These are phyloP conservation scores for Stenurella melanura DNA, from an alignment of 2,888 invertebrate genomes.

Conservation along the genomic window DNA sequence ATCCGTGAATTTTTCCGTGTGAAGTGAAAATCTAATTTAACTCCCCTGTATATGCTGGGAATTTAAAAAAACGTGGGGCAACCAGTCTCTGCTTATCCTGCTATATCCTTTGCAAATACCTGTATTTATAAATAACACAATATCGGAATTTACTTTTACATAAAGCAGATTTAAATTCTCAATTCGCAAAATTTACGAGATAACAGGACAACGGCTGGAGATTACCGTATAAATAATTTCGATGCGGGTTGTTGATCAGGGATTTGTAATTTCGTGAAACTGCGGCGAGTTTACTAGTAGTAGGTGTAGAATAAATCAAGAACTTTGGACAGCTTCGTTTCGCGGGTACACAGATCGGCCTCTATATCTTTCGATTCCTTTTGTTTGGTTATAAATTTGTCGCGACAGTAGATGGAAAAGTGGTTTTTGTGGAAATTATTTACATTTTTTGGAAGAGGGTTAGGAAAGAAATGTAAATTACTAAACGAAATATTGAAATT, in stretches of 20 bases:
- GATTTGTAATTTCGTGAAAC: background rate
- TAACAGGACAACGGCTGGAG: background rate
- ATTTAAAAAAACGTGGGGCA: too few species aligned
- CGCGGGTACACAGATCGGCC: background rate
- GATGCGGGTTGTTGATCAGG: background rate
- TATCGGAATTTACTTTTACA: background rate
- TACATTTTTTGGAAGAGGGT: too few species aligned
- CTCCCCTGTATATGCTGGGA: too few species aligned
- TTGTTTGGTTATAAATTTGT: background rate
- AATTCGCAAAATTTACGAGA: background rate
- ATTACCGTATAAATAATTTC: background rate
- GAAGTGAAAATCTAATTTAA: too few species aligned
- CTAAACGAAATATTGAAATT: too few species aligned
- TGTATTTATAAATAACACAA: background rate
- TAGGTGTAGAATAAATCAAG: slow-evolving; percentile 1
- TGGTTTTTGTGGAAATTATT: background rate
- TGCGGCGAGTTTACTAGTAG: background rate
- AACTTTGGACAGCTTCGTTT: background rate
- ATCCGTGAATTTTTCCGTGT: too few species aligned
- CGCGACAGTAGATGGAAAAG: background rate
- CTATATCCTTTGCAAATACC: background rate
- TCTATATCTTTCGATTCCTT: background rate
- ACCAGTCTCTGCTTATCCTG: too few species aligned
- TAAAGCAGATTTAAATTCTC: background rate
- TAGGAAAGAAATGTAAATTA: too few species aligned